Conservation (phyloP, 2,113 vertebrate species). For the Pelvicachromis taeniatus region DNA sequence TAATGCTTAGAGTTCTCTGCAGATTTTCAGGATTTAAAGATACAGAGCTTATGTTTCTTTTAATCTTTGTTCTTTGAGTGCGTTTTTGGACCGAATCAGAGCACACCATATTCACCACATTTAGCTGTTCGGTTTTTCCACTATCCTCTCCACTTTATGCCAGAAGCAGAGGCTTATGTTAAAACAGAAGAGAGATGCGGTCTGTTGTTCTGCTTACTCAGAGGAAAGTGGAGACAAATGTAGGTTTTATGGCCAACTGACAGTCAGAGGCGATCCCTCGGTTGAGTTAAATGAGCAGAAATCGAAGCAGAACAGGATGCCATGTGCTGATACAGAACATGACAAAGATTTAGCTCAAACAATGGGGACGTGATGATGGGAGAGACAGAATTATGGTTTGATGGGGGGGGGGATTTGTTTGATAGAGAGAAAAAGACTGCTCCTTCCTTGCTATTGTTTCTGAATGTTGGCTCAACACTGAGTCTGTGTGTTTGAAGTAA, state of each 20-base stretch:
- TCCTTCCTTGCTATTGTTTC: conserved; percentile 53
- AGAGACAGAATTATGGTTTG: not conserved
- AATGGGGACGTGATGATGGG: not conserved
- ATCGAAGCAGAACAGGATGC: not conserved
- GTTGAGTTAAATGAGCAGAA: not conserved
- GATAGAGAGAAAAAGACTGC: not conserved
- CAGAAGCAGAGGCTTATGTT: not conserved
- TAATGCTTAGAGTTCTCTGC: not conserved
- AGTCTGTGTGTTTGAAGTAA: conserved; percentile 14
- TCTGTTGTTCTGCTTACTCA: conserved; percentile 66
- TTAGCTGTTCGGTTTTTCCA: not conserved
- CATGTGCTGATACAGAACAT: not conserved
- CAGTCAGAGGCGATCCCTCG: not conserved
- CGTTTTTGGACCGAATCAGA: not conserved
- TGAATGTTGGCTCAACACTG: not conserved
- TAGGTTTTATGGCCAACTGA: conserved; percentile 54
- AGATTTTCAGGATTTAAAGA: not conserved
- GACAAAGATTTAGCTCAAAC: not conserved
- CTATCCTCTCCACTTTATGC: not conserved
- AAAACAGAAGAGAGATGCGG: not conserved
- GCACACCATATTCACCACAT: not conserved
- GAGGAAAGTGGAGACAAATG: conserved; percentile 64
- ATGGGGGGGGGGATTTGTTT: not conserved
- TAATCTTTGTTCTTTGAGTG: not conserved
- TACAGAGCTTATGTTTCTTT: not conserved